Evolutionary conservation across 2,797 vertebrate genomes (phyloP).

Genomic region (Esox lucius): DNA sequence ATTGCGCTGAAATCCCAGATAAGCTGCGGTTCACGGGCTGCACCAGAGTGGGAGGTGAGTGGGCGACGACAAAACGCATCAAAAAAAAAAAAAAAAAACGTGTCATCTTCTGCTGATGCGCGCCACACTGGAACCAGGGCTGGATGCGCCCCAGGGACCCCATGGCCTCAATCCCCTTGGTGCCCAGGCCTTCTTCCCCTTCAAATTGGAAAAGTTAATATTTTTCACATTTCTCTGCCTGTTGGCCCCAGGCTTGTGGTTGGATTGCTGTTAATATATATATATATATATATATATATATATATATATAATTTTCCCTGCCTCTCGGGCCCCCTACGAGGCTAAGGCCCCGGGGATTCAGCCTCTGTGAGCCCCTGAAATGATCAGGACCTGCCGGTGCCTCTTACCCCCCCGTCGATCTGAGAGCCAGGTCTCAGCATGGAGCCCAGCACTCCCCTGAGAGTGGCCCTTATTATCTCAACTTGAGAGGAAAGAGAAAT

Average conservation of each 20-base stretch:
- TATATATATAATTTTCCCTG: too few relatives aligned
- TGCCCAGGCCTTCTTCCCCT: not conserved
- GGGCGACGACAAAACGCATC: conserved; percentile 17
- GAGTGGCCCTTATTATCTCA: not conserved
- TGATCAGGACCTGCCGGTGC: not conserved
- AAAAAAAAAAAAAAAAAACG: conserved; percentile 21
- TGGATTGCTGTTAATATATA: not conserved
- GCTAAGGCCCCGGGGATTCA: too few relatives aligned
- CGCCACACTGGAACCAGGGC: not conserved
- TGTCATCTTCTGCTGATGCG: conserved; percentile 45
- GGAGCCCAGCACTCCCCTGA: not conserved
- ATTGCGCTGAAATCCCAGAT: conserved; percentile 56
- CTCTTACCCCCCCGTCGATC: not conserved
- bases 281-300: not conserved
- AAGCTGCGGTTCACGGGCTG: conserved; percentile 48
- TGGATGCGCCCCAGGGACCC: not conserved
- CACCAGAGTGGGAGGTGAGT: conserved; percentile 21
- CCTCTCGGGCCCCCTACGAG: too few relatives aligned
- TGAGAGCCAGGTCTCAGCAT: conserved; percentile 1
- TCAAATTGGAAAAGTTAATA: too few relatives aligned
- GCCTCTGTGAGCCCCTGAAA: too few relatives aligned
- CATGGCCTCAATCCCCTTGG: not conserved
- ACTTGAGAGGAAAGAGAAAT: conserved; percentile 1
- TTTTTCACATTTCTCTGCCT: too few relatives aligned
- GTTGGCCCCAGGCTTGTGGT: not conserved